A percentile compares a stretch with the other conserved stretches of the same genome.
Evolutionary conservation across 1,140 invertebrate species (phyloP).

Genomic region (Ladona fulva): DNA sequence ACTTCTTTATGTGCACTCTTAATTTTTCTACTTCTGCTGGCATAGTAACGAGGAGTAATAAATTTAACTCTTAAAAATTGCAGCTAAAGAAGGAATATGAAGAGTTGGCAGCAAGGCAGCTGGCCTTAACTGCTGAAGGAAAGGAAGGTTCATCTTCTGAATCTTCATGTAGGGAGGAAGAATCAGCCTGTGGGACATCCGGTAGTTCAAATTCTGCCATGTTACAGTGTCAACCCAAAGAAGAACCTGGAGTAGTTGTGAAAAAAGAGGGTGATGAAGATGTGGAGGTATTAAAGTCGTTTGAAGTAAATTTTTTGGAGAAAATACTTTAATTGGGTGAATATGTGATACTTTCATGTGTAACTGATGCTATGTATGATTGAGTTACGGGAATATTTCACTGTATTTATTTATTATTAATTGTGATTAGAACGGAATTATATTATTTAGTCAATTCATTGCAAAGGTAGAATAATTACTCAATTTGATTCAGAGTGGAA

Average conservation of each 20-base stretch:
- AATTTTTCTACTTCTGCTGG: too few species aligned
- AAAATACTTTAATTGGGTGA: too few species aligned
- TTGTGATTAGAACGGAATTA: too few species aligned
- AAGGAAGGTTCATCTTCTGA: constrained; percentile 52
- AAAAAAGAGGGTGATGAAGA: constrained; percentile 23
- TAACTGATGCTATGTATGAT: too few species aligned
- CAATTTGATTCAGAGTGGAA: too few species aligned
- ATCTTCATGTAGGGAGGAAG: constrained; percentile 18
- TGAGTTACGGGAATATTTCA: too few species aligned
- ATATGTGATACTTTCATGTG: too few species aligned
- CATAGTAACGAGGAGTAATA: not conserved
- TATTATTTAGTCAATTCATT: too few species aligned
- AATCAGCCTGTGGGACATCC: not conserved
- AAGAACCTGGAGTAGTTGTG: constrained; percentile 20
- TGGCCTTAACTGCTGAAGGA: constrained; percentile 38
- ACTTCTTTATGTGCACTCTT: too few species aligned
- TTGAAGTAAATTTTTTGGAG: too few species aligned
- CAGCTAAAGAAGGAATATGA: constrained; percentile 60
- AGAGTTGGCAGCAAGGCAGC: constrained; percentile 49
- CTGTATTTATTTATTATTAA: too few species aligned
- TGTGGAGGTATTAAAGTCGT: not conserved
- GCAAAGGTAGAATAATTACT: too few species aligned
- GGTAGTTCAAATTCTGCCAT: not conserved
- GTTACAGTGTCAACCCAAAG: constrained; percentile 14
- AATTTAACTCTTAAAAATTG: constrained; percentile 18